Evolutionary conservation across 2,113 vertebrate species (phyloP), one percentile per base, ranked within the genome.

Genomic region (Laterallus jamaicensis): DNA sequence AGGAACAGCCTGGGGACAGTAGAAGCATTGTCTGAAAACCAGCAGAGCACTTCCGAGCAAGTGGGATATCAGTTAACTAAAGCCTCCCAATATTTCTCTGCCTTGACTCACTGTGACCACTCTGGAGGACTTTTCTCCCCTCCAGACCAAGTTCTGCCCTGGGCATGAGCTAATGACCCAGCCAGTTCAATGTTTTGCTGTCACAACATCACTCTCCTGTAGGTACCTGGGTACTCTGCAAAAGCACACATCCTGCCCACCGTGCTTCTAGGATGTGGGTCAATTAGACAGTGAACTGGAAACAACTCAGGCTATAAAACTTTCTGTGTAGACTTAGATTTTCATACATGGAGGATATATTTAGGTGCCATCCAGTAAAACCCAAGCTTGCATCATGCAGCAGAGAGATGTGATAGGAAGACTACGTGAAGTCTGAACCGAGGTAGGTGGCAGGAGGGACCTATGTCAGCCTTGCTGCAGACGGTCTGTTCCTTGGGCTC

Each of bases 21-120:
- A 35, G 70, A 42, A 83, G 5, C 42, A 11, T 7, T 39, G 81
- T 47, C 68, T 68, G 49, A 13, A 35, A 40, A 64, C 55, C 71
- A 44, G 44, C 31, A 31, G 56, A 79, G 52, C 39, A 62, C 6
- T 31, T 44, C 10, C 2, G 82, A 52, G 37, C 55, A 11, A 3
- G 64, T 3, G 40, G 42, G 22, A 37, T 0, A 1, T 9, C 2
- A 4, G 25, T 2, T 22, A 15, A 1, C n/a, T 3, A 17, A 37
- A 2, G 8, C 3, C 22, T 68, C 12, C 13, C 12, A 1, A 1
- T 2, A 5, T 7, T 50, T 40, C 62, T n/a, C 54, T 42, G 35
- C 59, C 77, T 42, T 47, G 37, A 2, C 58, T 44, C 32, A 6
- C 73, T 76, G 78, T 3, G 6, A 7, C 26, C 5, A 0, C 25